Evolutionary conservation across 2,888 invertebrate genomes (phyloP), one percentile per base, ranked within the genome.

Genomic region (Callinectes sapidus): DNA sequence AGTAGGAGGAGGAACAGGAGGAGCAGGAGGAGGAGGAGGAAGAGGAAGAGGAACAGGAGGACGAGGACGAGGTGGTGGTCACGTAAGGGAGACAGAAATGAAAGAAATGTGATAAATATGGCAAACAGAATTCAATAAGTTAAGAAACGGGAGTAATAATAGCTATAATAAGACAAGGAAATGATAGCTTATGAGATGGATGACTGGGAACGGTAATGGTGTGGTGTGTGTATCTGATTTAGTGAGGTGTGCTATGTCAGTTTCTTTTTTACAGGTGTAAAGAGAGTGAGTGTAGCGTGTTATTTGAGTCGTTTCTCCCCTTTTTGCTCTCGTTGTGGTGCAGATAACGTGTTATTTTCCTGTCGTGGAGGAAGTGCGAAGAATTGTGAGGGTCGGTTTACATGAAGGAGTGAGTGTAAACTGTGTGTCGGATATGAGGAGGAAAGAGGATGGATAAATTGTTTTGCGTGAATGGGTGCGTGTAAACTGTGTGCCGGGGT

Each of bases 51-150:
- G 89, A 32, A 39, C 16, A 71, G 42, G 71, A 39, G 42, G 39
- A 90, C 39, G 90, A 32, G 6, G 35, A n/a, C n/a, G 48, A 35
- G 23, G 77, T 48, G 42, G 90, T 48, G 5, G 39, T 16, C 42
- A 81, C 28, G 66, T 16, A 66, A 42, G 85, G 54, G 35, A 81
- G 35, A n/a, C 35, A 81, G 35, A 32, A 35, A 81, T 48, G 48
- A 85, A 85, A 77, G 32, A 54, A 90, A 77, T 61, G 89, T 66
- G 66, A 89, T 42, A 81, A 81, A 81, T 18, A 81, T 81, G 35
- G 35, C 28, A 16, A 81, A 81, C 10, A 55, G 13, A 42, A 39
- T 32, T 32, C 14, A 85, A 35, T 6, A 54, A 28, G 32, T 32
- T n/a, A 42, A 85, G n/a, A 55, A 23, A n/a, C 18, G n/a, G 42